A percentile compares a stretch with the other conserved stretches of the same genome.
Evolutionary conservation across 1,140 invertebrate species (phyloP).

Genomic region (Arctopsyche grandis): DNA sequence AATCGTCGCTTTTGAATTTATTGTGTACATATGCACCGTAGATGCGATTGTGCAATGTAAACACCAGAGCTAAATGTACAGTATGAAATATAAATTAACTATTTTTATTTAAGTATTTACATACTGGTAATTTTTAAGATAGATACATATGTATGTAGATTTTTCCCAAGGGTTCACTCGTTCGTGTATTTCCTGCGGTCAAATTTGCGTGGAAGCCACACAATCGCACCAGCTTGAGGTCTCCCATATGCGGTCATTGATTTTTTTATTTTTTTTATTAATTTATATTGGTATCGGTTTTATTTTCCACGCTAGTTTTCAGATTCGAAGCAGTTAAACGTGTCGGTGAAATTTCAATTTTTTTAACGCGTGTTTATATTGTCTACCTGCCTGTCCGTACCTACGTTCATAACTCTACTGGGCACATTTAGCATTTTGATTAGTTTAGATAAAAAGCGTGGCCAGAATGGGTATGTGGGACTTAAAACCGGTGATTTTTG

Average conservation of each 20-base stretch:
- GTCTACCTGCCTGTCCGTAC: neutral
- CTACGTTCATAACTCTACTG: neutral
- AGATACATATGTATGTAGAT: neutral
- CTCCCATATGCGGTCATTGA: conserved; percentile 17
- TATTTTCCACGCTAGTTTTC: no score
- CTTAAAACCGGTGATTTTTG: no score
- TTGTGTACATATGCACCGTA: no score
- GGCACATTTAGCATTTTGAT: neutral
- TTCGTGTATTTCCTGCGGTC: conserved; percentile 11
- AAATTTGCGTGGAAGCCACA: conserved; percentile 32
- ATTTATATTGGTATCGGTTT: neutral
- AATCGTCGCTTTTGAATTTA: no score
- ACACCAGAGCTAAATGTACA: no score
- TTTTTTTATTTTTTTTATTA: neutral
- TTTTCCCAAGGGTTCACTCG: neutral
- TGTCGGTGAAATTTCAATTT: no score
- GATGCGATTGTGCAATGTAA: no score
- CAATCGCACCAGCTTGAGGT: neutral
- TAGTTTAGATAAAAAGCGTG: neutral
- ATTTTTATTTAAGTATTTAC: no score
- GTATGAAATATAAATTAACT: no score
- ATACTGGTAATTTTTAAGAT: no score
- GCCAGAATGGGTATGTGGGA: neutral
- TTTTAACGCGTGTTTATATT: neutral
- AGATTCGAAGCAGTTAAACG: no score